These are phyloP conservation scores for Alauda arvensis DNA, from an alignment of 2,797 vertebrate species.

Conservation along the genomic window DNA sequence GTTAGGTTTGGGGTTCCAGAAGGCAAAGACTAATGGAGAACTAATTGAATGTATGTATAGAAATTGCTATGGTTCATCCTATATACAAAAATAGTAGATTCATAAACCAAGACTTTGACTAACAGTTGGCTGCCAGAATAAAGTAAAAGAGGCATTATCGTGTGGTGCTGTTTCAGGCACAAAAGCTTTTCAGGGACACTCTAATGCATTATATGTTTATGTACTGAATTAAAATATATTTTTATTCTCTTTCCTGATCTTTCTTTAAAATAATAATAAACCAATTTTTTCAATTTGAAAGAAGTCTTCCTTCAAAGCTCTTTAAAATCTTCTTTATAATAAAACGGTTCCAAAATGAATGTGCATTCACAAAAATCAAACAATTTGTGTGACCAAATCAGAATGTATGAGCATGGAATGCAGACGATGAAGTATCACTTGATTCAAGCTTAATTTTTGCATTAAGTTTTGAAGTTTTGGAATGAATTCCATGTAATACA, in stretches of 20 bases:
- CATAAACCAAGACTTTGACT: background rate
- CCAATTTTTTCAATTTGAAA: background rate
- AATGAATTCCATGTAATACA: background rate
- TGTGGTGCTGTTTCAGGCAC: background rate
- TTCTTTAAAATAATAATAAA: background rate
- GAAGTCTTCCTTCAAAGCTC: rapidly evolving
- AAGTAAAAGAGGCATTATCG: background rate
- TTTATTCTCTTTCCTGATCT: background rate
- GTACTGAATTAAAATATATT: background rate
- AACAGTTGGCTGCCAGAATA: background rate
- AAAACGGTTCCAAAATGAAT: background rate
- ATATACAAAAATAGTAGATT: background rate
- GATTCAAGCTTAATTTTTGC: background rate
- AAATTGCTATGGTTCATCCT: background rate
- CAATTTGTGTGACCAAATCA: background rate
- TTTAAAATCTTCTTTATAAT: background rate
- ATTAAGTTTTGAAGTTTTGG: background rate
- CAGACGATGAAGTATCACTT: background rate
- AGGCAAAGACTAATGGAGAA: background rate
- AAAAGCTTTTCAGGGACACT: background rate
- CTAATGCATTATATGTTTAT: background rate
- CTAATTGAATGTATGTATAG: background rate
- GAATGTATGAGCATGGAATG: background rate
- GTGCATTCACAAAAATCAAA: background rate
- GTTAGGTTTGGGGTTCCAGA: background rate